A percentile compares a stretch with the other conserved stretches of the same genome.
Evolutionary conservation across 2,113 vertebrate genomes (phyloP).

Genomic region (Cariama cristata): DNA sequence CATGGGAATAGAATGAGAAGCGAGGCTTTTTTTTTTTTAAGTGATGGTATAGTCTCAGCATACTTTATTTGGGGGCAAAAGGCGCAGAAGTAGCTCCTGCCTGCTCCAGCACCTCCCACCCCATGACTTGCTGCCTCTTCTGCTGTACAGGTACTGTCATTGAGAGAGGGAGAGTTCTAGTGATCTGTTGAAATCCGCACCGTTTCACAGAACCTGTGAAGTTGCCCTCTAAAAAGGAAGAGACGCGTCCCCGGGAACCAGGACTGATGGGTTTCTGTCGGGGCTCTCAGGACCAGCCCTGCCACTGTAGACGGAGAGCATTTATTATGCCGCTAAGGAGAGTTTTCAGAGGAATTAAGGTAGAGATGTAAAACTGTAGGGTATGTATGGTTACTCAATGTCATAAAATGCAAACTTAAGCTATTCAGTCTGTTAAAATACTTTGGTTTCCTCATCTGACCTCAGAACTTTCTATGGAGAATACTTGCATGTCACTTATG

Average conservation of each 20-base stretch:
- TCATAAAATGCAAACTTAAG: constrained; percentile 35
- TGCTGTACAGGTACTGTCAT: not conserved
- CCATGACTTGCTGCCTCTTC: not conserved
- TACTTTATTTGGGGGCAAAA: not conserved
- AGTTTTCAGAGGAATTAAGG: constrained; percentile 16
- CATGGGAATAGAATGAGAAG: not conserved
- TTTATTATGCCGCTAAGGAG: not conserved
- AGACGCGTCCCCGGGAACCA: accelerated
- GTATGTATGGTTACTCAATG: not conserved
- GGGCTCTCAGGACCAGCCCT: not conserved
- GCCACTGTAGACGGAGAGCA: not conserved
- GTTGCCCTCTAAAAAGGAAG: not conserved
- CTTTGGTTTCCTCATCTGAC: constrained; percentile 44
- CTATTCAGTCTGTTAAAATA: constrained; percentile 48
- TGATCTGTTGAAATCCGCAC: no score
- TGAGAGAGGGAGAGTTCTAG: no score
- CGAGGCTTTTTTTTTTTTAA: not conserved
- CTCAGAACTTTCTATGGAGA: constrained; percentile 40
- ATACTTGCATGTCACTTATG: not conserved
- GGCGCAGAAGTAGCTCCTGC: not conserved
- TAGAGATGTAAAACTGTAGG: not conserved
- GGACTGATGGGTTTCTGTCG: not conserved
- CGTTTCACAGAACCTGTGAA: not conserved
- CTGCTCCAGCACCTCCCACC: not conserved
- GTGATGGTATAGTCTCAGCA: not conserved